phyloP scores from a whole-genome alignment of 2,113 vertebrate genomes.

The Loxodonta africana region DNA sequence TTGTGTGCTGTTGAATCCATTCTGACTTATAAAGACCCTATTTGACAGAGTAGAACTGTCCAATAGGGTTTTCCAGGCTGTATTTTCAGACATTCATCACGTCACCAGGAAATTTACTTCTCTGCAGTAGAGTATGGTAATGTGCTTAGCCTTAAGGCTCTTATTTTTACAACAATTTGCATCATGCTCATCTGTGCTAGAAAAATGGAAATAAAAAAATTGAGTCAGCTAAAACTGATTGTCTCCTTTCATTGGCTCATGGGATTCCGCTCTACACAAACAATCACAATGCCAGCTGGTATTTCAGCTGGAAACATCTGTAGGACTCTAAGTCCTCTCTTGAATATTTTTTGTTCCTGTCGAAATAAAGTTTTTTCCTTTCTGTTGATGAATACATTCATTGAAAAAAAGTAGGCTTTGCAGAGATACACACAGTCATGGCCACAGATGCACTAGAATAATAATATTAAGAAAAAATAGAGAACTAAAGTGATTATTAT shows the following conservation, averaged over 20 bases:
- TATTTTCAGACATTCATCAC: slow-evolving; percentile 65
- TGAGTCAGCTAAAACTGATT: slow-evolving; percentile 84
- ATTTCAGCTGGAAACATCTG: slow-evolving; percentile 82
- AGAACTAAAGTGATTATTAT: not conserved
- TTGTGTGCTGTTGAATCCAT: too few species aligned
- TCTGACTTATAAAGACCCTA: too few species aligned
- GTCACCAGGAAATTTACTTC: slow-evolving; percentile 61
- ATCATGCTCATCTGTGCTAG: slow-evolving; percentile 77
- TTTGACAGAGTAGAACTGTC: too few species aligned
- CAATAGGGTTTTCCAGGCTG: not conserved
- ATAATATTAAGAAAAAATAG: not conserved
- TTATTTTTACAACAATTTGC: slow-evolving; percentile 84
- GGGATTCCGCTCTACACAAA: slow-evolving; percentile 77
- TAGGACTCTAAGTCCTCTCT: slow-evolving; percentile 55
- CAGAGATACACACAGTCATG: not conserved
- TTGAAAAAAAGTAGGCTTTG: slow-evolving; percentile 68
- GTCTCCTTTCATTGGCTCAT: slow-evolving; percentile 78
- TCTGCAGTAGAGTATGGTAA: slow-evolving; percentile 63
- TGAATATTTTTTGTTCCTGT: slow-evolving; percentile 63
- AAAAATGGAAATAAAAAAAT: slow-evolving; percentile 78
- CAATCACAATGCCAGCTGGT: slow-evolving; percentile 79
- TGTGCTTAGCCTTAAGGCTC: slow-evolving; percentile 70
- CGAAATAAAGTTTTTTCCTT: slow-evolving; percentile 37
- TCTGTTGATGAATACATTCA: slow-evolving; percentile 73
- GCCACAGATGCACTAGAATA: slow-evolving; percentile 38